Evolutionary conservation across 2,113 vertebrate species (phyloP).

Genomic region (Nannobrachium achirus): DNA sequence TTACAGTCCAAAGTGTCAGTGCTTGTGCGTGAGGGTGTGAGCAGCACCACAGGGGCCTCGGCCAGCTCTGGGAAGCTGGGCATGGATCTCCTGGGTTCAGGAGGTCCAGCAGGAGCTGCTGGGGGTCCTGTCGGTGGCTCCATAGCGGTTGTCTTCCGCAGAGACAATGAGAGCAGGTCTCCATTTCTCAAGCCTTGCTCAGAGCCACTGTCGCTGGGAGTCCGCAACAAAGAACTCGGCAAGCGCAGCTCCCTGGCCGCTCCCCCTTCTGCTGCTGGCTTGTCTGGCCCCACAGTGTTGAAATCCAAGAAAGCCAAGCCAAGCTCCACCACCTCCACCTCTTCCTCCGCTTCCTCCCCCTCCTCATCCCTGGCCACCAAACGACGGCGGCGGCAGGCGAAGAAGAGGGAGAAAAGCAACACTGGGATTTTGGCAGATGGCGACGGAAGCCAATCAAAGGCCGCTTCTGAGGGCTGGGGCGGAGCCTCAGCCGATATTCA

Average conservation of each 20-base stretch:
- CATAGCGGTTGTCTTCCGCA: conserved; percentile 91
- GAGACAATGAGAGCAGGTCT: conserved; percentile 91
- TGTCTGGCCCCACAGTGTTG: conserved; percentile 44
- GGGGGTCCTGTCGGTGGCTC: conserved; percentile 82
- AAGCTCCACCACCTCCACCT: conserved; percentile 81
- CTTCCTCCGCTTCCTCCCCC: conserved; percentile 81
- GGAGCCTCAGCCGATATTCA: conserved; percentile 58
- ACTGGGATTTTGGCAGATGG: conserved; percentile 12
- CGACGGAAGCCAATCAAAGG: conserved; percentile 51
- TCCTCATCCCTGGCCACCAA: conserved; percentile 74
- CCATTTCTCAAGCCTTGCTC: conserved; percentile 87
- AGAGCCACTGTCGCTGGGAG: conserved; percentile 67
- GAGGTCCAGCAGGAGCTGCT: conserved; percentile 60
- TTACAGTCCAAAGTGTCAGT: conserved; percentile 94
- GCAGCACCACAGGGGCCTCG: conserved; percentile 85
- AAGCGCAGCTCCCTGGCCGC: conserved; percentile 65
- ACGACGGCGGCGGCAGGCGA: conserved; percentile 71
- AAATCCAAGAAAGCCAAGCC: conserved; percentile 81
- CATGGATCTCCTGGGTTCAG: conserved; percentile 73
- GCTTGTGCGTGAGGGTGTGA: conserved; percentile 90
- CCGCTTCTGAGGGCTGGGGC: conserved; percentile 58
- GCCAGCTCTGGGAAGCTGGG: conserved; percentile 71
- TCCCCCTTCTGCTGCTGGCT: conserved; percentile 50
- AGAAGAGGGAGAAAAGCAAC: conserved; percentile 73
- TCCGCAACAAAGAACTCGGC: conserved; percentile 68